Evolutionary conservation across 2,797 vertebrate species (phyloP).

Genomic region (Sebastiscus tertius): DNA sequence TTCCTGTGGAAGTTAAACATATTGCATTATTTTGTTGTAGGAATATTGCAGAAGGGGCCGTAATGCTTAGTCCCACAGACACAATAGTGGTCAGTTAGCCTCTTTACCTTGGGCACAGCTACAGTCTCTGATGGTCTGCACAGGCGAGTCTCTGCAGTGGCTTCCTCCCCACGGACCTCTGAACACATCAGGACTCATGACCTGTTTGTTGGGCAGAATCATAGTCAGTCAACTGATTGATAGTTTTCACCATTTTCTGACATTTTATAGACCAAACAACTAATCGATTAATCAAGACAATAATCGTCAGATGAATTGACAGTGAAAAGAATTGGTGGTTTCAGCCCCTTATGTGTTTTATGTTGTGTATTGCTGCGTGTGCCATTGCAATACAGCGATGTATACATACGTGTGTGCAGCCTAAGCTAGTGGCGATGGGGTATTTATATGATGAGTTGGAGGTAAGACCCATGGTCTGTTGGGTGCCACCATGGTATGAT

Average conservation of each 20-base stretch:
- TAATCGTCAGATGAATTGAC: too few species aligned
- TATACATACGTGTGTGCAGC: constrained; percentile 85
- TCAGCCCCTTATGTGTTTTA: background rate
- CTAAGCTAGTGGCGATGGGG: constrained; percentile 74
- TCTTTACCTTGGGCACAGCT: background rate
- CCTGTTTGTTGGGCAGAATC: constrained; percentile 45
- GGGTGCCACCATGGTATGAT: constrained; percentile 88
- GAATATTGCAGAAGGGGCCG: background rate
- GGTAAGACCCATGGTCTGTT: constrained; percentile 83
- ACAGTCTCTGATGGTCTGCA: constrained; percentile 81
- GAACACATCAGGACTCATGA: constrained; percentile 84
- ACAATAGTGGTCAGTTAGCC: background rate
- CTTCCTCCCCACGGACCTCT: constrained; percentile 90
- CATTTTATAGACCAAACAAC: too few species aligned
- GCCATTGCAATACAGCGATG: background rate
- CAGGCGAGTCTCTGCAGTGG: constrained; percentile 89
- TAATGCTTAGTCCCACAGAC: background rate
- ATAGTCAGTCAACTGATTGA: too few species aligned
- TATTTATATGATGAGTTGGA: constrained; percentile 82
- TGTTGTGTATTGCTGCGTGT: background rate
- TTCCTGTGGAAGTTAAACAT: background rate
- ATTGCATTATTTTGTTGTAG: background rate
- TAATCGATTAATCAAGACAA: too few species aligned
- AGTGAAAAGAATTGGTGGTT: too few species aligned
- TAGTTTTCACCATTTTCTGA: too few species aligned